Conservation (phyloP, 2,113 vertebrate species). For the Epinephelus fuscoguttatus region DNA sequence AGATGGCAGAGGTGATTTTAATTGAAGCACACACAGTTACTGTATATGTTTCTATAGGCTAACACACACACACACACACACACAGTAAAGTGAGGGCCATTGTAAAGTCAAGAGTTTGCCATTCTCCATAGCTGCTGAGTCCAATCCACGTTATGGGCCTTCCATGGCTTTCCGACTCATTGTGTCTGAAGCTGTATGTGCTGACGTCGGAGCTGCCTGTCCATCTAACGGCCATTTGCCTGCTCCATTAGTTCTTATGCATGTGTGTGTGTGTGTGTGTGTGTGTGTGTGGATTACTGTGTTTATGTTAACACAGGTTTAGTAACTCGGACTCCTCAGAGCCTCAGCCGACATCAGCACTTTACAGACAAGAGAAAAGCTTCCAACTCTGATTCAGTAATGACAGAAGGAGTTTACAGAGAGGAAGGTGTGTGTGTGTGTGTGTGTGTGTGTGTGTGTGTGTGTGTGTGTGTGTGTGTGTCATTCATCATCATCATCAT, state of each 20-base stretch:
- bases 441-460: background rate
- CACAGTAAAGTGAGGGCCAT: slow-evolving; percentile 25
- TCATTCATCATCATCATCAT: too few relatives aligned
- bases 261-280: slow-evolving; percentile 44
- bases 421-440: background rate
- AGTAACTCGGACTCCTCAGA: background rate
- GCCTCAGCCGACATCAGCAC: slow-evolving; percentile 13
- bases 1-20: slow-evolving; percentile 13
- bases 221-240: slow-evolving; percentile 47
- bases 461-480: too few relatives aligned
- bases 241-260: slow-evolving; percentile 67
- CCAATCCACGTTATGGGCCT: slow-evolving; percentile 59
- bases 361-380: slow-evolving; percentile 28
- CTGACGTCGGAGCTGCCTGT: slow-evolving; percentile 60
- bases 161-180: slow-evolving; percentile 65
- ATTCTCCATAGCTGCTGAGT: slow-evolving; percentile 69
- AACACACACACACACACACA: slow-evolving; percentile 11
- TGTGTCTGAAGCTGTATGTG: slow-evolving; percentile 61
- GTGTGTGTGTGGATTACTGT: slow-evolving; percentile 46
- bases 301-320: slow-evolving; percentile 43
- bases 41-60: slow-evolving; percentile 36
- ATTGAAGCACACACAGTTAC: slow-evolving; percentile 30
- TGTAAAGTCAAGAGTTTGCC: slow-evolving; percentile 42
- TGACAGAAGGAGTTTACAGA: background rate
- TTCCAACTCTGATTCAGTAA: slow-evolving; percentile 2